Conservation (phyloP, 2,797 vertebrate genomes). For the Darevskia nairensis region DNA sequence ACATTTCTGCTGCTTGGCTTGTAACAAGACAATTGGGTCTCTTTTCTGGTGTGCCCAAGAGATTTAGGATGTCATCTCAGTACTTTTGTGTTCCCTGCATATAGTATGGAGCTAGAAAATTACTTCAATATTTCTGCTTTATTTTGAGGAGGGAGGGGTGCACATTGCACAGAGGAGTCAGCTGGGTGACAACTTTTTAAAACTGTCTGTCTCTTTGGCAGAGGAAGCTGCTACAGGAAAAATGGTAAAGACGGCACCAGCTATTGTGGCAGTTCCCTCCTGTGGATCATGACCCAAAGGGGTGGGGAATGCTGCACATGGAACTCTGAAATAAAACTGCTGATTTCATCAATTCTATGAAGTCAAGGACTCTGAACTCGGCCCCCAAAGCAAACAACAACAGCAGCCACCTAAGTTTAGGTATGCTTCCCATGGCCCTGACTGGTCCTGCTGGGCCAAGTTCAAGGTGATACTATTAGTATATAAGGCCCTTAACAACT, state of each 20-base stretch:
- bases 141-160: background rate
- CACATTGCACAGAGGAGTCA: background rate
- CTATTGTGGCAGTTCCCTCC: background rate
- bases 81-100: slow-evolving; percentile 17
- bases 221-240: background rate
- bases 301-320: background rate
- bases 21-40: slow-evolving; percentile 36
- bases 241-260: background rate
- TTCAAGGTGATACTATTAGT: no score
- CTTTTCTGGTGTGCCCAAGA: slow-evolving; percentile 21
- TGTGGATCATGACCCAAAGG: background rate
- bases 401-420: no score
- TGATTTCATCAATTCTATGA: background rate
- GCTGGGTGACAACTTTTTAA: background rate
- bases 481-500: no score
- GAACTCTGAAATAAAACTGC: background rate
- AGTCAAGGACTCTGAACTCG: no score
- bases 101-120: slow-evolving; percentile 13
- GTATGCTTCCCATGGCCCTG: no score
- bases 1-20: slow-evolving; percentile 17
- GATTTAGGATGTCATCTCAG: slow-evolving; percentile 23
- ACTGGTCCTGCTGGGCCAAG: no score
- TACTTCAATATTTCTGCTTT: slow-evolving; percentile 25
- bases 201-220: background rate
- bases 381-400: no score